These are phyloP conservation scores for Pristionchus arcanus DNA, from an alignment of 2,888 invertebrate species.

Conservation along the genomic window DNA sequence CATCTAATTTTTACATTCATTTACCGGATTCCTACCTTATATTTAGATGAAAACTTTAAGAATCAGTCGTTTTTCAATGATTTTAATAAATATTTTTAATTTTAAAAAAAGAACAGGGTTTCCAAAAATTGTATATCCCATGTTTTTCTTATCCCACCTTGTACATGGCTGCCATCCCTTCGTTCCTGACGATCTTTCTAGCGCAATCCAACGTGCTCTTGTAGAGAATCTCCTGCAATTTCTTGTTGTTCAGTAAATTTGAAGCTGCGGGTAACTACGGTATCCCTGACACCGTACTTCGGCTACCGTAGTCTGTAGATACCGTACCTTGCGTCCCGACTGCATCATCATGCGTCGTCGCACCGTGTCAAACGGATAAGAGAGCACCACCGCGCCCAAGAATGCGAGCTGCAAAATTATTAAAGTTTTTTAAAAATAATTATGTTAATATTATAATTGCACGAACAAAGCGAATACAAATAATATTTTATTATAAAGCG, in stretches of 20 bases:
- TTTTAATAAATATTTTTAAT: too few species aligned
- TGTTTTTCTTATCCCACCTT: slow-evolving; percentile 38
- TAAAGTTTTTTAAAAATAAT: too few species aligned
- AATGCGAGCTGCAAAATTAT: slow-evolving; percentile 84
- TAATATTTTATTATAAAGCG: too few species aligned
- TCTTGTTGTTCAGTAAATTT: neutral
- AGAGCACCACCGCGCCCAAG: slow-evolving; percentile 92
- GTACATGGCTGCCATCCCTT: slow-evolving; percentile 83
- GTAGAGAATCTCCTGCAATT: slow-evolving; percentile 87
- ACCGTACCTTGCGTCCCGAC: slow-evolving; percentile 86
- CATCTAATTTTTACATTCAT: too few species aligned
- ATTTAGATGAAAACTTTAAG: too few species aligned
- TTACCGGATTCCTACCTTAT: too few species aligned
- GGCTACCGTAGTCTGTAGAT: too few species aligned
- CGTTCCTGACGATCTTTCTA: slow-evolving; percentile 88
- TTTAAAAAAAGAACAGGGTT: too few species aligned
- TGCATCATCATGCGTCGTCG: slow-evolving; percentile 99
- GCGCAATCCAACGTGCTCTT: slow-evolving; percentile 94
- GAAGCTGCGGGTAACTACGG: neutral
- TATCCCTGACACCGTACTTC: neutral
- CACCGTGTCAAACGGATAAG: slow-evolving; percentile 96
- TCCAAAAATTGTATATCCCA: too few species aligned
- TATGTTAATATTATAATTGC: too few species aligned
- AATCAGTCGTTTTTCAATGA: too few species aligned
- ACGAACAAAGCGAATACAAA: too few species aligned